These are phyloP conservation scores for Aquatica leii DNA, from an alignment of 2,888 invertebrate species.

Conservation along the genomic window DNA sequence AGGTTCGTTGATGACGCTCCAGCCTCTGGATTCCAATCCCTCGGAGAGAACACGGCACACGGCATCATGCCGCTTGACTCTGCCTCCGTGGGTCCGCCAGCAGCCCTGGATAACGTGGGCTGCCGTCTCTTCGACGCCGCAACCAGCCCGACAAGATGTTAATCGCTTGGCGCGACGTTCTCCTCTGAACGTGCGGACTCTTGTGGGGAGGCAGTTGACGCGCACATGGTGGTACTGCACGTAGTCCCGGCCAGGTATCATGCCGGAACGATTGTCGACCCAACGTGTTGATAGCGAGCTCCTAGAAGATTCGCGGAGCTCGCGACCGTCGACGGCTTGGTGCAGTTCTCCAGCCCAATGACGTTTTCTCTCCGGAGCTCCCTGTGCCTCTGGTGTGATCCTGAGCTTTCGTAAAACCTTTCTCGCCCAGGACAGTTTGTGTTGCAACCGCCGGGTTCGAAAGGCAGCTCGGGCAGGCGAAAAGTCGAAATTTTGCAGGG, in stretches of 20 bases:
- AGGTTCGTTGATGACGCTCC: conserved; percentile 50
- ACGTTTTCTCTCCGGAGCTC: conserved; percentile 20
- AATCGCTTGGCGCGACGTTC: no score
- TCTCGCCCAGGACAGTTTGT: conserved; percentile 18
- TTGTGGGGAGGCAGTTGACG: conserved; percentile 42
- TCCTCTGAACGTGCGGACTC: conserved; percentile 44
- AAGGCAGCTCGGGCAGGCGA: no score
- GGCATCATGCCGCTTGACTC: conserved; percentile 51
- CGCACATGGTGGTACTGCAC: no score
- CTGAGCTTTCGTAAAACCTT: conserved; percentile 4
- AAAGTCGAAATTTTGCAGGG: conserved; percentile 36
- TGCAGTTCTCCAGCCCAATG: conserved; percentile 30
- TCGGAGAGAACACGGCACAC: conserved; percentile 44
- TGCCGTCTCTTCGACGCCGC: conserved; percentile 49
- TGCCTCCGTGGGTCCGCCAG: conserved; percentile 52
- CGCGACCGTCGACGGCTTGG: conserved; percentile 40
- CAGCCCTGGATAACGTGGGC: conserved; percentile 53
- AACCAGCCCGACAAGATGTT: conserved; percentile 51
- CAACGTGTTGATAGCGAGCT: conserved; percentile 24
- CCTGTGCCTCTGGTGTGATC: conserved; percentile 29
- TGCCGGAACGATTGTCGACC: conserved; percentile 34
- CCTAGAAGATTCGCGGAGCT: conserved; percentile 29
- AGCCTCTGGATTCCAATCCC: conserved; percentile 44
- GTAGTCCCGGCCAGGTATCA: conserved; percentile 51
- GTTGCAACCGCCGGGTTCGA: no score